Evolutionary conservation across 2,888 invertebrate genomes (phyloP).

Genomic region (Megalurothrips usitatus): DNA sequence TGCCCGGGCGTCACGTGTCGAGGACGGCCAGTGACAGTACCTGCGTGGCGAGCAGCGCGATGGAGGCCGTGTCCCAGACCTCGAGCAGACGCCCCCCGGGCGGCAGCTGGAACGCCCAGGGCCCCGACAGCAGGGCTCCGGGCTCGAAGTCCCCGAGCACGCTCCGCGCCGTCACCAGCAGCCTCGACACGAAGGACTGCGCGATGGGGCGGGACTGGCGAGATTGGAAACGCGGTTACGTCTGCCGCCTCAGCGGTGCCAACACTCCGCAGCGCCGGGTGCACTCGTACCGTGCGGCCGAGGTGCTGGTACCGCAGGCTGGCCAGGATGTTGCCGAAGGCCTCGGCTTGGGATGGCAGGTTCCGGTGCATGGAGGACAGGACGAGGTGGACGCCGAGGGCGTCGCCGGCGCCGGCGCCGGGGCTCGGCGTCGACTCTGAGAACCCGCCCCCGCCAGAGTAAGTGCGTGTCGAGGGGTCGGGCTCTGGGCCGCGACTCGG

Average conservation of each 20-base stretch:
- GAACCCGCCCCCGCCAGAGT: not conserved
- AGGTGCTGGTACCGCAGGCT: not conserved
- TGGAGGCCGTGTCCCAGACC: not conserved
- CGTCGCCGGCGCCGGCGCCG: not conserved
- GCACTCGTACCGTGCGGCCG: not conserved
- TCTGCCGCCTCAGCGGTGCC: not conserved
- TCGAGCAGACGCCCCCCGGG: not conserved
- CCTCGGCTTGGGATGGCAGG: not conserved
- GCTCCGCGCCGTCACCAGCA: not conserved
- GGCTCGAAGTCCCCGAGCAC: not conserved
- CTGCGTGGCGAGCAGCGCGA: slow-evolving; percentile 3
- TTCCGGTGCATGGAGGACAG: slow-evolving; percentile 3
- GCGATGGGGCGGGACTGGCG: not conserved
- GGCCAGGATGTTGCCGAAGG: not conserved
- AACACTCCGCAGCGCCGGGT: not conserved
- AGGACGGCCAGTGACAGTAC: not conserved
- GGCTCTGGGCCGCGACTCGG: too few species aligned
- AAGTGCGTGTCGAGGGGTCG: too few species aligned
- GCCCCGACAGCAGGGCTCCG: not conserved
- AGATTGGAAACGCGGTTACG: not conserved
- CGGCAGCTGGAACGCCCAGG: not conserved
- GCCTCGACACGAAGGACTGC: not conserved
- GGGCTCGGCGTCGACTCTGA: not conserved
- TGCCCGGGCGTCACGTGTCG: not conserved
- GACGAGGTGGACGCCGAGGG: not conserved